Base-by-base conservation (phyloP, 2,888 invertebrate species). In the Allolobophora icterica region DNA sequence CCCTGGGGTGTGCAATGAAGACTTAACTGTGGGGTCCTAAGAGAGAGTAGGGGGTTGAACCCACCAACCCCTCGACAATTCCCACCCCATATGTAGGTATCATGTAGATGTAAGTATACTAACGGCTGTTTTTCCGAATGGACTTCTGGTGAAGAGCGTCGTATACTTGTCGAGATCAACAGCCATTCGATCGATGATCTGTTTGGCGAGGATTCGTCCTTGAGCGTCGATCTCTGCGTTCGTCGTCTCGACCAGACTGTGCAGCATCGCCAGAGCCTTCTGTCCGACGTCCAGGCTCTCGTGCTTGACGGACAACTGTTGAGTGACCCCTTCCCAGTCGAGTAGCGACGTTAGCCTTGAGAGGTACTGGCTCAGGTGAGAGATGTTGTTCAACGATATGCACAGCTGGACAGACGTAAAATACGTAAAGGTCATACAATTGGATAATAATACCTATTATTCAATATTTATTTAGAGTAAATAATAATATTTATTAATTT, bases 321-420 rank as follows among this genome's bases (percentile, higher is more conserved):
- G 91, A 1, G 92, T 92, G 15, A 94, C 93, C 0, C 90, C 91
- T 34, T 93, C 93, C 94, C 94, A 95, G 84, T 93, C 92, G 35
- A 95, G 93, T 38, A 94, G 92, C 30, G 93, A 84, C 0, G 94
- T 93, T n/a, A 95, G 93, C 89, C 94, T 93, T 42, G 93, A 92
- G 38, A 95, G 93, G 92, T 94, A 95, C 91, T 93, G 93, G 0
- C 94, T 92, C 24, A 95, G 94, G 92, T 95, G 94, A 87, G 94
- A 94, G 87, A 95, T 94, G 93, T 95, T 95, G 94, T 95, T 95
- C 40, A 95, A 92, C 4, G 94, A 94, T 89, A 95, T 95, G 92
- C 95, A 95, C 24, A 95, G 92, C 94, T 95, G 93, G 71, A 90
- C 24, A 19, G 40, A 30, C 17, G 84, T 21, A 89, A 58, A 34